phyloP scores from a whole-genome alignment of 2,888 invertebrate species.

The Torymus tubicola region DNA sequence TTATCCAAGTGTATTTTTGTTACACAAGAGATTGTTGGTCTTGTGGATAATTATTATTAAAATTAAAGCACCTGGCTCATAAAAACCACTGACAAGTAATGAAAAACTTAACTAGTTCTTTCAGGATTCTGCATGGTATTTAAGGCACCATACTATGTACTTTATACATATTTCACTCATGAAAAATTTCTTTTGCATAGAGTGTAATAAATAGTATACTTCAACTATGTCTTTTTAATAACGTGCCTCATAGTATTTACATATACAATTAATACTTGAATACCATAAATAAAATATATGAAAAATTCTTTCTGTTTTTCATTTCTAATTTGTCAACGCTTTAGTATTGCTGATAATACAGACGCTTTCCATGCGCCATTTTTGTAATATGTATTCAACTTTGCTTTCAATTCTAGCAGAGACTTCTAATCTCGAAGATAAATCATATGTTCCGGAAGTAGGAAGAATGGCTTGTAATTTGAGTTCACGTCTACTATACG shows the following conservation, averaged over 20 bases:
- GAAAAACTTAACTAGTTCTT: slow-evolving; percentile 25
- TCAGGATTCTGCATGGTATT: slow-evolving; percentile 45
- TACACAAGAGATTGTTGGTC: slow-evolving; percentile 18
- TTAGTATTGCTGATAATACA: slow-evolving; percentile 66
- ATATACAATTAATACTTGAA: slow-evolving; percentile 38
- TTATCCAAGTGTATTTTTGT: slow-evolving; percentile 4
- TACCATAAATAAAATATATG: slow-evolving; percentile 25
- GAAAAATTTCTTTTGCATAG: slow-evolving; percentile 16
- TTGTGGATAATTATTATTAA: slow-evolving; percentile 7
- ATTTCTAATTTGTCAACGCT: slow-evolving; percentile 21
- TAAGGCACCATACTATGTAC: slow-evolving; percentile 53
- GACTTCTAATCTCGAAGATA: slow-evolving; percentile 81
- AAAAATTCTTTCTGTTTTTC: slow-evolving; percentile 1
- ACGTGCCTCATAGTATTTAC: slow-evolving; percentile 24
- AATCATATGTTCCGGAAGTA: slow-evolving; percentile 83
- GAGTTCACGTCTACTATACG: slow-evolving; percentile 79
- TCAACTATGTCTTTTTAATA: neutral
- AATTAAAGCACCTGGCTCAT: slow-evolving; percentile 47
- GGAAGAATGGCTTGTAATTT: slow-evolving; percentile 81
- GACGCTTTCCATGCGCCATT: slow-evolving; percentile 73
- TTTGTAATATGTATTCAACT: slow-evolving; percentile 69
- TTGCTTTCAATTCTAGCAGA: slow-evolving; percentile 69
- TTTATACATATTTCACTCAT: slow-evolving; percentile 40
- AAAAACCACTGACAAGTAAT: slow-evolving; percentile 20
- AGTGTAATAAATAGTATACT: slow-evolving; percentile 38